Percentiles rank a stretch among this genome's conserved stretches.
phyloP scores from a whole-genome alignment of 2,888 invertebrate genomes.

The Limnephilus rhombicus region DNA sequence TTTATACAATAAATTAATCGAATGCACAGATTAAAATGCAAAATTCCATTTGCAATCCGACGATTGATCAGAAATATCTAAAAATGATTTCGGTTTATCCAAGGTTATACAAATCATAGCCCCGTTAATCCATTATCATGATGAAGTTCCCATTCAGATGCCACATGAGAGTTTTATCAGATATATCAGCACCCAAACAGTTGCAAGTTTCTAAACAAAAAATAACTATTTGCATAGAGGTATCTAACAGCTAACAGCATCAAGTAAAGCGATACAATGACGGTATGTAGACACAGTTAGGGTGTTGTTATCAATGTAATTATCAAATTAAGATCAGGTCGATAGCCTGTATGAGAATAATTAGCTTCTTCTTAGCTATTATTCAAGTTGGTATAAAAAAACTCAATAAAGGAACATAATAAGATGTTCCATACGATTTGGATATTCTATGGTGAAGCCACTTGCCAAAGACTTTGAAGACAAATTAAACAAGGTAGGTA shows the following conservation, averaged over 20 bases:
- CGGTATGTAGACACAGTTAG: not conserved
- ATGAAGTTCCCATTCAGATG: not conserved
- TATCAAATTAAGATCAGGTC: conserved; percentile 31
- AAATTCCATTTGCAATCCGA: not conserved
- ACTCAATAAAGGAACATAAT: not conserved
- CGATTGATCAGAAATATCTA: not conserved
- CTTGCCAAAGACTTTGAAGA: not conserved
- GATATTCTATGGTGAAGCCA: not conserved
- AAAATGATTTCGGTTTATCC: not conserved
- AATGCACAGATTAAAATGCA: not conserved
- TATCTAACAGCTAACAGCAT: not conserved
- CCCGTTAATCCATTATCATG: not conserved
- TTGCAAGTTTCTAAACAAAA: conserved; percentile 18
- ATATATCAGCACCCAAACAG: conserved; percentile 16
- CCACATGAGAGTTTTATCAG: not conserved
- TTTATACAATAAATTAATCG: not conserved
- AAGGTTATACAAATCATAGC: not conserved
- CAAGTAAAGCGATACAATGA: not conserved
- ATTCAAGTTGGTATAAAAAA: not conserved
- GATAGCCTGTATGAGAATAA: conserved; percentile 29
- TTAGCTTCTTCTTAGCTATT: not conserved
- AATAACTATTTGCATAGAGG: conserved; percentile 5
- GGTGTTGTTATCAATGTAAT: conserved; percentile 30
- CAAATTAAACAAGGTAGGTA: not conserved
- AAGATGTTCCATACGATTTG: not conserved